A percentile compares a stretch with the other conserved stretches of the same genome.
phyloP scores from a whole-genome alignment of 2,797 vertebrate species.

The Bryconaethiops microstoma region DNA sequence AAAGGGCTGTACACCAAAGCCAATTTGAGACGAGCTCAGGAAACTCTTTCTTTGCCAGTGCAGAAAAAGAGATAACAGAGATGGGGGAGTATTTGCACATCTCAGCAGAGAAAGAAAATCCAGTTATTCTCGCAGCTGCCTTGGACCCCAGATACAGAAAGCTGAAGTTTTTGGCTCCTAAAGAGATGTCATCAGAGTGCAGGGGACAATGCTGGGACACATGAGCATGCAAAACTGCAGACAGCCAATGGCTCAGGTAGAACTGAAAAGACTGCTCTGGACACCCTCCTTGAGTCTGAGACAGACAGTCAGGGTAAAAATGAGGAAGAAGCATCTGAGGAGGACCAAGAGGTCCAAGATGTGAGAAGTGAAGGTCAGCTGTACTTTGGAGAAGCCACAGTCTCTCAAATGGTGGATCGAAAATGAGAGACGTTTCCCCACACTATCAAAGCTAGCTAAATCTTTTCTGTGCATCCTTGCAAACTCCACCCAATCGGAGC shows the following conservation, averaged over 20 bases:
- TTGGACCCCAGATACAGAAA: too few relatives aligned
- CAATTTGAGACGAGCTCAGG: slow-evolving; percentile 28
- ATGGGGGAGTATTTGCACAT: slow-evolving; percentile 18
- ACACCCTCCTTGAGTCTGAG: too few relatives aligned
- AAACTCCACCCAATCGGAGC: too few relatives aligned
- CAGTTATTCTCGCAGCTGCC: too few relatives aligned
- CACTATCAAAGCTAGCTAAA: slow-evolving; percentile 6
- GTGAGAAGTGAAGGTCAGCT: too few relatives aligned
- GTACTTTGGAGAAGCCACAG: slow-evolving; percentile 1
- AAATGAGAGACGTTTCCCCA: slow-evolving; percentile 22
- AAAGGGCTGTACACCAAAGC: background rate
- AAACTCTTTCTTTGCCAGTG: slow-evolving; percentile 10
- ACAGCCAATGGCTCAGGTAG: slow-evolving; percentile 19
- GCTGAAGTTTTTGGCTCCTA: too few relatives aligned
- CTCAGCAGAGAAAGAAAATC: slow-evolving; percentile 15
- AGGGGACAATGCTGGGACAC: slow-evolving; percentile 24
- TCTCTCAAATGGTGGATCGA: slow-evolving; percentile 17
- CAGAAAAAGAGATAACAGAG: slow-evolving; percentile 20
- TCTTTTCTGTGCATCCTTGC: slow-evolving; percentile 22
- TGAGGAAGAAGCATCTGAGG: too few relatives aligned
- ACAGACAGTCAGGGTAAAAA: too few relatives aligned
- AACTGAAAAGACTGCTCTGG: slow-evolving; percentile 8
- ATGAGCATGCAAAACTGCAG: slow-evolving; percentile 19
- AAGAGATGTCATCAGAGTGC: too few relatives aligned
- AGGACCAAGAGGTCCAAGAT: too few relatives aligned